phyloP scores from a whole-genome alignment of 2,888 invertebrate species.

The Ochropleura leucogaster region DNA sequence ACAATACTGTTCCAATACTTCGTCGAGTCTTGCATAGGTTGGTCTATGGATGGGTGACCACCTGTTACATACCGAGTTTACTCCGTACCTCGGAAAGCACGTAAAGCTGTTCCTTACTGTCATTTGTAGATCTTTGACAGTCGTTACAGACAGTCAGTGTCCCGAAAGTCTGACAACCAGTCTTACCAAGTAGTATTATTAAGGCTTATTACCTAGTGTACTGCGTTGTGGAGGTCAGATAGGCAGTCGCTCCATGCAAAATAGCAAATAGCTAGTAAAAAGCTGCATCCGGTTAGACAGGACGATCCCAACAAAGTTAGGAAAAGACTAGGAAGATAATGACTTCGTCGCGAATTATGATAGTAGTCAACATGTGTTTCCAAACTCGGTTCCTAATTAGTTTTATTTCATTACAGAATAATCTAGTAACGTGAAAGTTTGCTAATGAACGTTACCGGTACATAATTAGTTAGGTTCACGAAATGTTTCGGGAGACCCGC shows the following conservation, averaged over 20 bases:
- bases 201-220: background rate
- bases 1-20: too few species aligned
- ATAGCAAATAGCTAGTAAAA: background rate
- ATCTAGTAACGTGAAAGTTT: slow-evolving; percentile 52
- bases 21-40: too few species aligned
- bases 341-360: slow-evolving; percentile 51
- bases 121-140: background rate
- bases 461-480: slow-evolving; percentile 50
- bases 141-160: background rate
- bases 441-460: slow-evolving; percentile 49
- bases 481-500: slow-evolving; percentile 43
- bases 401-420: slow-evolving; percentile 45
- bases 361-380: slow-evolving; percentile 59
- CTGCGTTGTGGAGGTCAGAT: background rate
- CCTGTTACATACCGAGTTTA: background rate
- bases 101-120: background rate
- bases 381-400: slow-evolving; percentile 52
- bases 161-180: background rate
- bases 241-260: background rate
- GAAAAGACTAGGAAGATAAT: background rate
- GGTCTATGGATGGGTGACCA: too few species aligned
- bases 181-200: background rate
- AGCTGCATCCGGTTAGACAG: too few species aligned
- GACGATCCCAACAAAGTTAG: background rate
- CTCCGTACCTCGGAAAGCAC: too few species aligned